Conservation (phyloP, 2,888 invertebrate genomes). For the Pterostichus niger region DNA sequence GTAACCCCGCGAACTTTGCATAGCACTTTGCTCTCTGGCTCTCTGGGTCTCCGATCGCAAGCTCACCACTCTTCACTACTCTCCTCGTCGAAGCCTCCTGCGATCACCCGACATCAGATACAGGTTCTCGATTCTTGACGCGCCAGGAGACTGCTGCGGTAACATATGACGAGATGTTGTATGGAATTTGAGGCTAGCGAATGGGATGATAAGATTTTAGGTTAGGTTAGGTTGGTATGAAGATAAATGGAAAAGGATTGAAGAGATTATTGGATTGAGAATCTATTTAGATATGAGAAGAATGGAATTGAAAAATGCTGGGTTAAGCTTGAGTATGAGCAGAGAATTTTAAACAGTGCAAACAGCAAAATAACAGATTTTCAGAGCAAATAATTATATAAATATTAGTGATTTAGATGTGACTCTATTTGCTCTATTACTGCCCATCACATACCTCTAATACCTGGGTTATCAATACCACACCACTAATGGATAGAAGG, state of each 20-base stretch:
- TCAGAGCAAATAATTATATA: too few relatives aligned
- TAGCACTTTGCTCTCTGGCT: constrained; percentile 26
- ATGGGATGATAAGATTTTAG: constrained; percentile 9
- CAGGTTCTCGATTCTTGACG: constrained; percentile 11
- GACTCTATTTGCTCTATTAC: too few relatives aligned
- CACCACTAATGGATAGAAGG: too few relatives aligned
- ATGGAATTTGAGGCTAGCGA: neutral
- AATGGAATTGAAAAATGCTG: neutral
- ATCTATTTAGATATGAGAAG: constrained; percentile 10
- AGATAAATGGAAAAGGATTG: constrained; percentile 4
- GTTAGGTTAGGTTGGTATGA: constrained; percentile 13
- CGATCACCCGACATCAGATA: neutral
- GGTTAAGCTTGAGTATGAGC: neutral
- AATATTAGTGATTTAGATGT: too few relatives aligned
- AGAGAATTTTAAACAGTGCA: too few relatives aligned
- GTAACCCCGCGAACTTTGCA: constrained; percentile 53
- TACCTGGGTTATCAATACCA: too few relatives aligned
- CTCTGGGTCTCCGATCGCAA: constrained; percentile 1
- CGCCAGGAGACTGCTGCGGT: neutral
- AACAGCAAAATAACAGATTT: too few relatives aligned
- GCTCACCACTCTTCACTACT: neutral
- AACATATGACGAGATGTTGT: too few relatives aligned
- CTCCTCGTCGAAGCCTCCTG: neutral
- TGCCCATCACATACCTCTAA: too few relatives aligned
- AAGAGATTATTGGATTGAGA: constrained; percentile 12